Base-by-base conservation (phyloP, 2,888 invertebrate species). In the Lasioglossum pauxillum region DNA sequence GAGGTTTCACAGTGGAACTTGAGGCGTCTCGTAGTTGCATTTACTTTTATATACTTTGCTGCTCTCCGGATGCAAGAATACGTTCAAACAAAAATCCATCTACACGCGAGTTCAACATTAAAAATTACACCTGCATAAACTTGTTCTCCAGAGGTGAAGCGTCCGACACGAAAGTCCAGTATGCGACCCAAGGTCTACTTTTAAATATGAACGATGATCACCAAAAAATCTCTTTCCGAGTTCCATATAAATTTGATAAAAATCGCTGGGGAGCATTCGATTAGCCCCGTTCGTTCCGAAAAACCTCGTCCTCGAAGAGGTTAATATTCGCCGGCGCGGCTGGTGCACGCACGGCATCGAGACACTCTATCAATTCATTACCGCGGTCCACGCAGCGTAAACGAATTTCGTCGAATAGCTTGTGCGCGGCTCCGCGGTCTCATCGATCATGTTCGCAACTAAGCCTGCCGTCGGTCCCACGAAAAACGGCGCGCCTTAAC, bases 361-460 rank as follows among this genome's bases (percentile, higher is more conserved):
- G 82, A 82, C 82, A 80, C 85, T 87, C 90, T 90, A 90, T 90
- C 90, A 91, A 89, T 90, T 91, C 83, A 89, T 90, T 88, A 89
- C 44, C 77, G 74, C 74, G 78, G 10, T 72, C 73, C 60, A 38
- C 44, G 60, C 46, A 44, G 76, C 83, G 75, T 80, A 77, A 86
- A 79, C 84, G 60, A 89, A 88, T 90, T 90, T 88, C 80, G 64
- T 76, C 60, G 78, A 78, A 82, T 85, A 89, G 31, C 16, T 16
- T 14, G 60, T 27, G 27, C 88, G 84, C 49, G 72, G 77, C 75
- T 84, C 80, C 80, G 64, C 69, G 77, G 67, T 10, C 73, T 53
- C 87, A 91, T 90, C 90, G 90, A 90, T 90, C 91, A 90, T 89
- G 85, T 80, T 83, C 46, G 75, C 83, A 76, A 81, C 82, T 49